Conservation (phyloP, 2,888 invertebrate species). For the Nymphalis c-album region DNA sequence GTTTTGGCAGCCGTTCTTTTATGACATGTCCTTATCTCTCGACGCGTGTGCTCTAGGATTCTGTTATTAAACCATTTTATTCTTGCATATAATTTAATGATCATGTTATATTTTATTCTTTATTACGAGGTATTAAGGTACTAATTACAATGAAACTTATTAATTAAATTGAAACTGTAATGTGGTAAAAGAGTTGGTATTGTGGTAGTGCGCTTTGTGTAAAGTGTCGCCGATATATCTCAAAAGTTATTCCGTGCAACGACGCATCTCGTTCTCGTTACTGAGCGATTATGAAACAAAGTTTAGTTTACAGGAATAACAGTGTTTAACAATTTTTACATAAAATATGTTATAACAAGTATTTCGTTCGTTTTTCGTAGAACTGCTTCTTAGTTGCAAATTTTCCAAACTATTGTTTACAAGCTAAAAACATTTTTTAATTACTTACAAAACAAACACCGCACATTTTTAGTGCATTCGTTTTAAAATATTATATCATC, state of each 20-base stretch:
- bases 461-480: no score
- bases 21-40: conserved; percentile 76
- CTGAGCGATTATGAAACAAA: conserved; percentile 20
- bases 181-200: conserved; percentile 64
- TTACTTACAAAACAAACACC: no score
- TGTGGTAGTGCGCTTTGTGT: conserved; percentile 73
- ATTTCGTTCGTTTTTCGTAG: no score
- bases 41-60: conserved; percentile 53
- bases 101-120: conserved; percentile 8
- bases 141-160: conserved; percentile 10
- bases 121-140: conserved; percentile 22
- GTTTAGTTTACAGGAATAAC: no score
- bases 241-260: conserved; percentile 65
- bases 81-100: conserved; percentile 16
- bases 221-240: conserved; percentile 76
- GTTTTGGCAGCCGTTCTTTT: conserved; percentile 71
- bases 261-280: conserved; percentile 31
- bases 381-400: no score
- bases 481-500: no score
- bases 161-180: conserved; percentile 40
- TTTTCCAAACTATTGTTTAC: no score
- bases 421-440: no score
- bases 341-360: neutral
- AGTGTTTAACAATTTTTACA: conserved; percentile 6
- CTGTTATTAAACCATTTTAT: conserved; percentile 25